A percentile compares a stretch with the other conserved stretches of the same genome.
Conservation (phyloP, 2,113 vertebrate genomes). For the Solea senegalensis region DNA sequence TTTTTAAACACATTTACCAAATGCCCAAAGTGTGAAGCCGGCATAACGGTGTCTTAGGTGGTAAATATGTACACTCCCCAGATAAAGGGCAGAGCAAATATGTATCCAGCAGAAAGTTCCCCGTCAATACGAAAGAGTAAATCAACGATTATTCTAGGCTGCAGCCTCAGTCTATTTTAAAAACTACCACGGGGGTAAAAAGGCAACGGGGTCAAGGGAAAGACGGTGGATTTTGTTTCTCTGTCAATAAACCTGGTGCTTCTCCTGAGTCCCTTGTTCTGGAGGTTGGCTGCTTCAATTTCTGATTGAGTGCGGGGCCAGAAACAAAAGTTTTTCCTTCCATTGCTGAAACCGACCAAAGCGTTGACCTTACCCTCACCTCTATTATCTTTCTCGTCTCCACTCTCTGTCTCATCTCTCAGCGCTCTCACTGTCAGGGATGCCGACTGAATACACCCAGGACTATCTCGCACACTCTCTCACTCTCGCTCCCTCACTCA, state of each 20-base stretch:
- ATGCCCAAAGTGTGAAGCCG: background rate
- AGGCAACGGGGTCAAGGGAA: slow-evolving; percentile 41
- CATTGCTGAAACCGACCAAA: slow-evolving; percentile 50
- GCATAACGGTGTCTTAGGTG: background rate
- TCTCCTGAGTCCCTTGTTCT: slow-evolving; percentile 38
- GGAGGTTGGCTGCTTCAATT: slow-evolving; percentile 60
- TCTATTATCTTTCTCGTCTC: slow-evolving; percentile 73
- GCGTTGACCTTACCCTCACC: slow-evolving; percentile 73
- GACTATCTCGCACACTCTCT: slow-evolving; percentile 32
- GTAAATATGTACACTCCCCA: background rate
- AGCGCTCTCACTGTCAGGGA: slow-evolving; percentile 51
- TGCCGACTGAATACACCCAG: slow-evolving; percentile 53
- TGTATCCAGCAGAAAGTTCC: background rate
- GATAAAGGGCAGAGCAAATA: background rate
- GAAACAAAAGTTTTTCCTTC: slow-evolving; percentile 72
- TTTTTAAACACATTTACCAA: no score
- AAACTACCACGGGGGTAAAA: slow-evolving; percentile 31
- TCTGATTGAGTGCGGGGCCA: slow-evolving; percentile 64
- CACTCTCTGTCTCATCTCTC: slow-evolving; percentile 68
- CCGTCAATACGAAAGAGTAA: slow-evolving; percentile 10
- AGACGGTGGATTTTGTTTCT: slow-evolving; percentile 47
- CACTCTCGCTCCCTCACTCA: background rate
- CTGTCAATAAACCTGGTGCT: slow-evolving; percentile 64
- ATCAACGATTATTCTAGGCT: slow-evolving; percentile 31
- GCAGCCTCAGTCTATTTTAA: slow-evolving; percentile 32